Conservation (phyloP, 2,797 vertebrate species). For the Rhabdomys pumilio region DNA sequence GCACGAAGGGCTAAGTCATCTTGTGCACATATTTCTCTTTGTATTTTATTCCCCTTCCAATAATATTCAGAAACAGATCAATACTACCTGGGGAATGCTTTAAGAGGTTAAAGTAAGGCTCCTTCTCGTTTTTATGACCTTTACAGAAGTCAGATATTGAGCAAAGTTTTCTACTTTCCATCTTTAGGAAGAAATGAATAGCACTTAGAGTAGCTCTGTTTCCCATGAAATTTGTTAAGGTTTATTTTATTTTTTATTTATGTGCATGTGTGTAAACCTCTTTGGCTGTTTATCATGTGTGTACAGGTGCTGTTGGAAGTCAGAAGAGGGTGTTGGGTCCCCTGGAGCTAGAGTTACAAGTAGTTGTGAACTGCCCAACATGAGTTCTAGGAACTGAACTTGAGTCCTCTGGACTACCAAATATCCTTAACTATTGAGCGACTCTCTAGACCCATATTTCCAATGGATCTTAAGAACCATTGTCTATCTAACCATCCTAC, state of each 20-base stretch:
- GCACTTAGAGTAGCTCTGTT: neutral
- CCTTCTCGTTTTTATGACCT: conserved; percentile 49
- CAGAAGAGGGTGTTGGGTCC: neutral
- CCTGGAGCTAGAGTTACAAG: neutral
- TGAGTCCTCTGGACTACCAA: neutral
- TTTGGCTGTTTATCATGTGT: neutral
- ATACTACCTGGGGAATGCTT: conserved; percentile 22
- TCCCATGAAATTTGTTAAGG: neutral
- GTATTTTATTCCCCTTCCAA: neutral
- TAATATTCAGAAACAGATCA: neutral
- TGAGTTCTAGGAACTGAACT: neutral
- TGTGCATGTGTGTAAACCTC: neutral
- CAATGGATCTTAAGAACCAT: conserved; percentile 5
- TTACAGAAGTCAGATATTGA: conserved; percentile 44
- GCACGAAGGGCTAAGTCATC: neutral
- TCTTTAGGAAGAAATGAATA: neutral
- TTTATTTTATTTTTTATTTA: neutral
- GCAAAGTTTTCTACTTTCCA: neutral
- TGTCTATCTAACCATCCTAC: neutral
- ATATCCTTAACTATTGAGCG: neutral
- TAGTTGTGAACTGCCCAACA: neutral
- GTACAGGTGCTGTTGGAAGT: neutral
- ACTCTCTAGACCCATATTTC: neutral
- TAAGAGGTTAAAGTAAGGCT: neutral
- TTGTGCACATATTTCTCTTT: neutral